A percentile compares a stretch with the other conserved stretches of the same genome.
phyloP scores from a whole-genome alignment of 2,113 vertebrate genomes.

The Acrocephalus kingi region DNA sequence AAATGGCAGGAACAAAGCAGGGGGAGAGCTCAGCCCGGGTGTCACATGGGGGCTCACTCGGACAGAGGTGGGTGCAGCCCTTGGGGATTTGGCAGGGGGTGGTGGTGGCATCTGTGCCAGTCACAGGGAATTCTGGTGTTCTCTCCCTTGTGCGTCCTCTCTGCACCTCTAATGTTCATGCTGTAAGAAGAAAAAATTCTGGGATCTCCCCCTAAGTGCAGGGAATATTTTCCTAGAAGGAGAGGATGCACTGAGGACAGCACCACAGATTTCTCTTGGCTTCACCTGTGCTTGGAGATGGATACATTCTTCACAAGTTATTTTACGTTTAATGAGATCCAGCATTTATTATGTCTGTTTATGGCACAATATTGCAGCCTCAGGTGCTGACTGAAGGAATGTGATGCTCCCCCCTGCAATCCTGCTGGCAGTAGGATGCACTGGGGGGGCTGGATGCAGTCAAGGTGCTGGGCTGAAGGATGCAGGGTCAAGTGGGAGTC shows the following conservation, averaged over 20 bases:
- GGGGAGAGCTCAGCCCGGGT: accelerated
- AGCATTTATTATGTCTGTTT: neutral
- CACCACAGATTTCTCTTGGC: neutral
- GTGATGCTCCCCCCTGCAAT: accelerated
- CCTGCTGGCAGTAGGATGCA: neutral
- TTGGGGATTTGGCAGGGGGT: accelerated
- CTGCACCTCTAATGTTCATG: neutral
- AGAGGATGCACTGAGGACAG: accelerated
- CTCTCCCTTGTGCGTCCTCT: neutral
- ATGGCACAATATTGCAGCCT: neutral
- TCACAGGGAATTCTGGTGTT: accelerated
- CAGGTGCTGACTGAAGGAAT: neutral
- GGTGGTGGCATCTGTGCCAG: neutral
- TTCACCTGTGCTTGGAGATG: neutral
- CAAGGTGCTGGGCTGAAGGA: neutral
- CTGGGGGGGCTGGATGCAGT: neutral
- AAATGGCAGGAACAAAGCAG: accelerated
- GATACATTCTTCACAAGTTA: neutral
- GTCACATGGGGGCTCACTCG: accelerated
- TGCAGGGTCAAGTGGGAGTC: neutral
- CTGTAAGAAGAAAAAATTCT: neutral
- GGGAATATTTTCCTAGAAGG: neutral
- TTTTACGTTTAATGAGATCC: neutral
- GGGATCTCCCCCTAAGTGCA: neutral
- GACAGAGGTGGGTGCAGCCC: accelerated